Conservation (phyloP, 2,113 vertebrate genomes). For the Leucopsar rothschildi region DNA sequence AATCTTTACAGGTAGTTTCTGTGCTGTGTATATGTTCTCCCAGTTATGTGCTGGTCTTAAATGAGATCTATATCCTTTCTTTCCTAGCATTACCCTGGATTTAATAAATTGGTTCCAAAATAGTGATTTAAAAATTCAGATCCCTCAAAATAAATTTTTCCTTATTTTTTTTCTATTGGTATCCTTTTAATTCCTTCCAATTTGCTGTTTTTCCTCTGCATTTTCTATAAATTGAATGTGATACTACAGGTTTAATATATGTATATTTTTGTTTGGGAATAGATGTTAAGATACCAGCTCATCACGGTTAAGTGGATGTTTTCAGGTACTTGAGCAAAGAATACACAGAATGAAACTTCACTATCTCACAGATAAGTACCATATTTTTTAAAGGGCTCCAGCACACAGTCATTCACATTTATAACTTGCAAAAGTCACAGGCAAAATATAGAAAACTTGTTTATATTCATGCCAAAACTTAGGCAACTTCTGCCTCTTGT, state of each 20-base stretch:
- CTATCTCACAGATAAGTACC: neutral
- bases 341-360: neutral
- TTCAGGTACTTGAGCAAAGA: neutral
- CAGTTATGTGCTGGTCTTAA: neutral
- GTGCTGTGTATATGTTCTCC: neutral
- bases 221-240: neutral
- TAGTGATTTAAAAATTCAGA: neutral
- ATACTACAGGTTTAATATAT: neutral
- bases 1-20: neutral
- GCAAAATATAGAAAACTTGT: constrained; percentile 3
- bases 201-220: accelerated
- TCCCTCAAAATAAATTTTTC: neutral
- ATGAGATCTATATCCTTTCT: neutral
- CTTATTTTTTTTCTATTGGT: neutral
- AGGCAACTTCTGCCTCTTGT: neutral
- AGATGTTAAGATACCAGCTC: neutral
- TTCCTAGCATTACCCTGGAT: neutral
- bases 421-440: neutral
- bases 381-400: neutral
- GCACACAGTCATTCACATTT: neutral
- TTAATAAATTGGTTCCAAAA: neutral
- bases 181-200: neutral
- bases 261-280: neutral
- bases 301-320: neutral
- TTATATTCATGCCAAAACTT: neutral